Base-by-base conservation (phyloP, 2,888 invertebrate genomes). In the Nemoura dubitans region DNA sequence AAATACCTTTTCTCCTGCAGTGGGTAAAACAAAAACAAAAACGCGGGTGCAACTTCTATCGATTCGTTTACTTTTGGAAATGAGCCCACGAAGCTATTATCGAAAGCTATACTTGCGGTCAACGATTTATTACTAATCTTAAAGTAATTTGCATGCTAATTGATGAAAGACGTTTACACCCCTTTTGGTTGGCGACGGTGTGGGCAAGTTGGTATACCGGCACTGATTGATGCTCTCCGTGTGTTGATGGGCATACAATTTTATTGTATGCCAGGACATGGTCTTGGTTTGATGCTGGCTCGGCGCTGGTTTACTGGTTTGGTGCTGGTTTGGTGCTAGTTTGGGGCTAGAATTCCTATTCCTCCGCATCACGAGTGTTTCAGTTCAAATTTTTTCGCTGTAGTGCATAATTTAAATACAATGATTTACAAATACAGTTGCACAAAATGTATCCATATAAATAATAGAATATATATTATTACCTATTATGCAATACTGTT, bases 141-240 rank as follows among this genome's bases (percentile, higher is more conserved):
- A 76, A 84, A 77, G 83, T 87, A 87, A 88, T 87, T 87, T 88
- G 85, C 88, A 88, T 88, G 88, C 87, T 87, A 87, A 87, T 88
- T 87, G 88, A 87, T 87, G 87, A 88, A 87, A 87, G 59, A 59
- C 21, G 16, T 3, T 59, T 59, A 14, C 59, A 59, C 59, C 59
- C 59, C 59, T 21, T 59, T 59, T 7, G n/a, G 36, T 36, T 36
- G 21, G 59, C 59, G 21, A 36, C 36, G 36, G 36, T 36, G 36
- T 36, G 36, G 36, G 36, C 36, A 10, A 36, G 10, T 3, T 36
- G 10, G 5, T 10, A 10, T 3, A 36, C 36, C 36, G 36, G 36
- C 14, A 59, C 14, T 36, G 36, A 36, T 10, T 36, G 36, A 6
- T 6, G 36, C 36, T 36, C 5, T 10, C 36, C 10, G 10, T 3